Conservation (phyloP, 1,140 invertebrate genomes). For the Macrobrachium rosenbergii region DNA sequence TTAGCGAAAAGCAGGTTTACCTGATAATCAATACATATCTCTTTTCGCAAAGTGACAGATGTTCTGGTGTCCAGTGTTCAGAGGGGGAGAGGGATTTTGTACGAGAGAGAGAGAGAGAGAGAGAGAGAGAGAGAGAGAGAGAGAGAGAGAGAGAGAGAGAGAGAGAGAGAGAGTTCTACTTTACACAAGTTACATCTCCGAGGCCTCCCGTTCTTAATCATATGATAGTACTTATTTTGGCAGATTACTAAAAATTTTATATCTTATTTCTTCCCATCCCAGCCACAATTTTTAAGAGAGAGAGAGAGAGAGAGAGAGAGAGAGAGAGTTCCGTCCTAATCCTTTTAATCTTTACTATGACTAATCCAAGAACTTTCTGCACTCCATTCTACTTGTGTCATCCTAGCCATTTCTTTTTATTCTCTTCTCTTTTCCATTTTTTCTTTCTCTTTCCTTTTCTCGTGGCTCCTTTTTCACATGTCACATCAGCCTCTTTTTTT, state of each 20-base stretch:
- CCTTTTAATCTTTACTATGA: no score
- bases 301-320: constrained; percentile 31
- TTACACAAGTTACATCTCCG: not conserved
- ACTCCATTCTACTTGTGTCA: not conserved
- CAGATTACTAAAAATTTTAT: no score
- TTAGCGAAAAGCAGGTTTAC: no score
- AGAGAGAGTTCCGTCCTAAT: no score
- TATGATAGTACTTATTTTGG: not conserved
- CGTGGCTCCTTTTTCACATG: not conserved
- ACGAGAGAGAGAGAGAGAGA: constrained; percentile 30
- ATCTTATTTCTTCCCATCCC: no score
- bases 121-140: constrained; percentile 15
- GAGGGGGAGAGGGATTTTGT: constrained; percentile 1
- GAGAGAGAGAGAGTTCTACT: constrained; percentile 11
- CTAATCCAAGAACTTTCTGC: not conserved
- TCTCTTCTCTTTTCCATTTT: not conserved
- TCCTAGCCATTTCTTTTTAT: not conserved
- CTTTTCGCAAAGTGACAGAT: no score
- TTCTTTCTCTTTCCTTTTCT: constrained; percentile 10
- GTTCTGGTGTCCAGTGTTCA: no score
- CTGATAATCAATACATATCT: no score
- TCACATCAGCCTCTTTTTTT: not conserved
- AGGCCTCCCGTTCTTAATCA: not conserved
- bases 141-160: constrained; percentile 14
- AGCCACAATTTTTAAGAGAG: no score